phyloP scores from a whole-genome alignment of 2,888 invertebrate genomes.

The Leptodirus hochenwartii region DNA sequence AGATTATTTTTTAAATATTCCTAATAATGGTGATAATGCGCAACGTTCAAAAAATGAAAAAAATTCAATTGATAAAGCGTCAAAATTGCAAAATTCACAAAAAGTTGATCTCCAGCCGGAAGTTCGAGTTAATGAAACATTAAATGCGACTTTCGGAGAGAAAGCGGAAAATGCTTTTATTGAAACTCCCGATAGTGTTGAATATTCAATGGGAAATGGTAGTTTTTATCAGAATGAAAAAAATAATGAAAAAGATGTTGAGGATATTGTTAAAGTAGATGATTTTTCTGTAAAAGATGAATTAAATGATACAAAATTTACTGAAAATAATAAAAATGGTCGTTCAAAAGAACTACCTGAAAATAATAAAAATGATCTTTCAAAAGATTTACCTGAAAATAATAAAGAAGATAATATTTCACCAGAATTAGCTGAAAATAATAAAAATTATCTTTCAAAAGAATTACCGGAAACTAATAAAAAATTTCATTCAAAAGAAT shows the following conservation, averaged over 20 bases:
- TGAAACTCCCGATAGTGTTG: too few species aligned
- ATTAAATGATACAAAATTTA: constrained; percentile 7
- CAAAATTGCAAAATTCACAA: too few species aligned
- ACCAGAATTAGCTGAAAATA: not conserved
- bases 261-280: constrained; percentile 1
- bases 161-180: too few species aligned
- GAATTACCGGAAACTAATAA: not conserved
- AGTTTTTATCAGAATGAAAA: not conserved
- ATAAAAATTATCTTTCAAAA: not conserved
- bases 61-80: too few species aligned
- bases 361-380: not conserved
- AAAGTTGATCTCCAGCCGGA: too few species aligned
- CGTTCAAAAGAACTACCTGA: too few species aligned
- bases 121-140: too few species aligned
- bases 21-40: too few species aligned
- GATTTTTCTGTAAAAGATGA: constrained; percentile 10
- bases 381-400: not conserved
- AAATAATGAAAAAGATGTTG: not conserved
- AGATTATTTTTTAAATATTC: too few species aligned
- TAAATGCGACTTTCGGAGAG: too few species aligned
- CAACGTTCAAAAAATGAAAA: too few species aligned
- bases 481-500: not conserved
- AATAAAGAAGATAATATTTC: not conserved
- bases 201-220: too few species aligned
- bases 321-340: constrained; percentile 4